Evolutionary conservation across 2,113 vertebrate genomes (phyloP).

Genomic region (Hemibates koningsi): DNA sequence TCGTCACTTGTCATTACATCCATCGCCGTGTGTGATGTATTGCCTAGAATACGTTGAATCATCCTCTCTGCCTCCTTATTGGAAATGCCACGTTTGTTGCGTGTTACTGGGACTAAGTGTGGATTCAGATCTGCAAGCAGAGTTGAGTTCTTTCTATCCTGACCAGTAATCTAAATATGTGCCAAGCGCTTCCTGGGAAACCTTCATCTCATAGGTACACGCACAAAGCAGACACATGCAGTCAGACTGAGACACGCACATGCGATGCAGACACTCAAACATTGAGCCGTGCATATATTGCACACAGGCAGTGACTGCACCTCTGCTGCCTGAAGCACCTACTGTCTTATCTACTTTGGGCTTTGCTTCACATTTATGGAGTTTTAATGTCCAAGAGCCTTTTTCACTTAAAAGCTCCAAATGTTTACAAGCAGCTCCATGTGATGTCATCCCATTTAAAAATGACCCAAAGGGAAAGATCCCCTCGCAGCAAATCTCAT

Average conservation of each 20-base stretch:
- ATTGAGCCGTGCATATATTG: neutral
- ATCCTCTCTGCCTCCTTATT: neutral
- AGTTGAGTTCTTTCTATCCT: neutral
- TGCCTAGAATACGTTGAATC: neutral
- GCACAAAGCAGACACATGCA: neutral
- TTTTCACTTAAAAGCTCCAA: conserved; percentile 1
- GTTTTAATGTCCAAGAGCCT: neutral
- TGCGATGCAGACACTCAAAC: neutral
- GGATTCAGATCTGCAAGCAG: neutral
- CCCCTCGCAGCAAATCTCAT: conserved; percentile 24
- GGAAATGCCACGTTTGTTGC: neutral
- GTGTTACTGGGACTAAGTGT: neutral
- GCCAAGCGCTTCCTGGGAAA: neutral
- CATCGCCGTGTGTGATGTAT: neutral
- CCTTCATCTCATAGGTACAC: neutral
- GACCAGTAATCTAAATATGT: neutral
- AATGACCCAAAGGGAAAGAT: conserved; percentile 34
- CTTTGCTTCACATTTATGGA: neutral
- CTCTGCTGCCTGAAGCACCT: neutral
- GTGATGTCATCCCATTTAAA: conserved; percentile 33
- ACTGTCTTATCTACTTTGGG: neutral
- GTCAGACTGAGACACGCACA: neutral
- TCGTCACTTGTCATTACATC: neutral
- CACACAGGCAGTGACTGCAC: neutral
- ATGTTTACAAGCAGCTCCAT: conserved; percentile 2